Conservation (phyloP, 2,797 vertebrate species). For the Periparus ater region DNA sequence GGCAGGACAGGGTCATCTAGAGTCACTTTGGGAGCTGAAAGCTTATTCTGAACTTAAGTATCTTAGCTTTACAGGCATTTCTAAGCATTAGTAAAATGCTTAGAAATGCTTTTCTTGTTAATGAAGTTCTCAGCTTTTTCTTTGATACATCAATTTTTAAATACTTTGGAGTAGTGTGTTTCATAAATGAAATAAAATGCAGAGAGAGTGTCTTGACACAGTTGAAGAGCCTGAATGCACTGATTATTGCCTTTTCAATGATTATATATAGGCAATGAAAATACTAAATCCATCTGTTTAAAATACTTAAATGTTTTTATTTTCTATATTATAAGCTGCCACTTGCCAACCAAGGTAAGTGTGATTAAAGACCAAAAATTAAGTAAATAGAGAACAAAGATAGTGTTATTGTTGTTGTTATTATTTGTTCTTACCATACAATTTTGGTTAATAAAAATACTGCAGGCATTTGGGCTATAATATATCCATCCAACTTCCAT, state of each 20-base stretch:
- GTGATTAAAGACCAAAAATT: conserved; percentile 6
- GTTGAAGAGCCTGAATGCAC: background rate
- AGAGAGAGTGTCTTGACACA: background rate
- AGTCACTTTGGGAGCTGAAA: background rate
- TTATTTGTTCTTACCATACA: background rate
- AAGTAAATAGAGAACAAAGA: background rate
- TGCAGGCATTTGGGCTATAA: background rate
- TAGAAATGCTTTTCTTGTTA: background rate
- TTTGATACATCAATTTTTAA: background rate
- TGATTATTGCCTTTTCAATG: background rate
- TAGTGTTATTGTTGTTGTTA: background rate
- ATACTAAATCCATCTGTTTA: background rate
- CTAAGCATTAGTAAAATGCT: background rate
- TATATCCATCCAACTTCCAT: background rate
- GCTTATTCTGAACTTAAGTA: background rate
- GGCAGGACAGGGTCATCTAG: background rate
- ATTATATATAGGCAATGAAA: background rate
- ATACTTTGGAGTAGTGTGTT: background rate
- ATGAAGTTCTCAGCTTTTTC: background rate
- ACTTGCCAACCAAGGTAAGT: conserved; percentile 27
- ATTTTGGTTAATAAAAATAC: background rate
- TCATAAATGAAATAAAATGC: background rate
- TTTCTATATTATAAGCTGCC: conserved; percentile 19
- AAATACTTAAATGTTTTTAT: conserved; percentile 12
- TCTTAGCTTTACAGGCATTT: background rate